phyloP scores from a whole-genome alignment of 2,888 invertebrate genomes.

The Nomada hirtipes region DNA sequence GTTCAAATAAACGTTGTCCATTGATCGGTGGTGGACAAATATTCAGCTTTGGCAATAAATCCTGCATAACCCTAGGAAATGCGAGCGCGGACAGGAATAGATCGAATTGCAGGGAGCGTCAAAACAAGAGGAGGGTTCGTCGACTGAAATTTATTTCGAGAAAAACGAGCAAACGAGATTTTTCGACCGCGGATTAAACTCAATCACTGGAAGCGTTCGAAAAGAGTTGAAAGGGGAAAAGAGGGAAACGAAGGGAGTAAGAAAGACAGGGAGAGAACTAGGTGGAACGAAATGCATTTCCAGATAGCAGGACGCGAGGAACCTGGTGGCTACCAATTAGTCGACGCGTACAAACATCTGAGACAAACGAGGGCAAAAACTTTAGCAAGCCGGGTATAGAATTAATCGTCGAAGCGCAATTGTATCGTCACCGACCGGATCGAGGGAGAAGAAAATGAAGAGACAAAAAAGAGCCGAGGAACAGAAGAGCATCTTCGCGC shows the following conservation, averaged over 20 bases:
- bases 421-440: not conserved
- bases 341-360: not conserved
- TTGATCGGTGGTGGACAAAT: no score
- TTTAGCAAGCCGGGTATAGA: not conserved
- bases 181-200: slow-evolving; percentile 24
- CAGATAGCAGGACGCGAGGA: no score
- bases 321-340: not conserved
- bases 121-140: not conserved
- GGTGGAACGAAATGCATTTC: not conserved
- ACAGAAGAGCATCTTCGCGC: not conserved
- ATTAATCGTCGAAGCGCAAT: slow-evolving; percentile 15
- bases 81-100: not conserved
- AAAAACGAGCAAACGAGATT: not conserved
- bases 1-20: not conserved
- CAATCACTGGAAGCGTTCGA: slow-evolving; percentile 18
- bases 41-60: not conserved
- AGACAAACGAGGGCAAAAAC: not conserved
- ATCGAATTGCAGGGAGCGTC: not conserved
- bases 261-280: not conserved
- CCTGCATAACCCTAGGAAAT: not conserved
- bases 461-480: not conserved
- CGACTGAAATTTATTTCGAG: slow-evolving; percentile 29
- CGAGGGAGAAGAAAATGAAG: not conserved
- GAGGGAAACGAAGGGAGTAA: not conserved
- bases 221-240: not conserved